Conservation (phyloP, 2,113 vertebrate genomes). For the Dipodomys stephensi region DNA sequence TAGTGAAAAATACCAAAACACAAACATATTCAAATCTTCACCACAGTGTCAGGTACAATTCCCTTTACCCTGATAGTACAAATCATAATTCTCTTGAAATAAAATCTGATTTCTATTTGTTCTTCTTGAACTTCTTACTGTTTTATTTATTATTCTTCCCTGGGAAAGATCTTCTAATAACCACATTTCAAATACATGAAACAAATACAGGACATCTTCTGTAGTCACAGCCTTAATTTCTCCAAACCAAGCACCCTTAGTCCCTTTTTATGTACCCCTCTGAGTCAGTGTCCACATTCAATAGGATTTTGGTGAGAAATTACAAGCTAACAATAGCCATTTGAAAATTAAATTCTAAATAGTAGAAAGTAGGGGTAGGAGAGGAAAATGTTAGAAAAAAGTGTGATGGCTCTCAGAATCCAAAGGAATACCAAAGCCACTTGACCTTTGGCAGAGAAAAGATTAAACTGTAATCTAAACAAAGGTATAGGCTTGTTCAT, state of each 20-base stretch:
- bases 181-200: not conserved
- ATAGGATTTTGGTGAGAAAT: not conserved
- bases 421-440: not conserved
- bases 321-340: not conserved
- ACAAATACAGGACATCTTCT: not conserved
- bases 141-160: not conserved
- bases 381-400: not conserved
- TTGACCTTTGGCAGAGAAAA: not conserved
- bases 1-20: not conserved
- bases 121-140: not conserved
- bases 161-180: not conserved
- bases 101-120: not conserved
- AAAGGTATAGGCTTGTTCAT: not conserved
- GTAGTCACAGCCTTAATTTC: not conserved
- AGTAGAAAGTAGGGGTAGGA: rapidly evolving
- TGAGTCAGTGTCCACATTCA: not conserved
- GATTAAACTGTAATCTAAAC: not conserved
- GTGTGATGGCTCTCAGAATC: not conserved
- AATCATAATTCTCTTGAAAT: not conserved
- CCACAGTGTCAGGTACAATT: not conserved
- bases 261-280: not conserved
- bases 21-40: not conserved
- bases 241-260: not conserved
- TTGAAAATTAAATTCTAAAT: not conserved
- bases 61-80: not conserved